Base-by-base conservation (phyloP, 2,888 invertebrate species). In the Diploptera punctata region DNA sequence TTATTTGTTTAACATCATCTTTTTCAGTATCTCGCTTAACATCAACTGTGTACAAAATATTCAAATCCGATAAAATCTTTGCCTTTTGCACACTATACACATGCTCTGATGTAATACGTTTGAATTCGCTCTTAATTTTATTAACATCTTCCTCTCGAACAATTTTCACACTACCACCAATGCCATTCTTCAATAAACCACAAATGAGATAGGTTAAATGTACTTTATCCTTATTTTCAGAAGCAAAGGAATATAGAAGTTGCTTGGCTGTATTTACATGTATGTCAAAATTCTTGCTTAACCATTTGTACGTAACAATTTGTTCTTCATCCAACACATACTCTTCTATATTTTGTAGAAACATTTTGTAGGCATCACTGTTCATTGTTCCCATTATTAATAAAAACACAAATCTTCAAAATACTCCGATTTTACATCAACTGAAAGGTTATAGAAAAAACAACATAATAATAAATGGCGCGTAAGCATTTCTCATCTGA, bases 201-300 rank as follows among this genome's bases (percentile, higher is more conserved):
- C 82, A 81, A 29, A 84, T 70, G 70, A 82, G 73, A 72, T 81
- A 80, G 9, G 82, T 81, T 5, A 81, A 81, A n/a, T 75, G 70
- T 2, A 82, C 76, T 9, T 76, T 75, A 10, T 79, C 74, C 18
- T 79, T 74, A 2, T 57, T 73, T n/a, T 77, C 76, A 10, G 80
- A 76, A 75, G 79, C 79, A 75, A 81, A 83, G 71, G 80, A 77
- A 77, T 80, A 79, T 18, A 84, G 76, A 62, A 83, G 80, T 80
- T 83, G 80, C 73, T 85, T 85, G 1, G 85, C 81, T 13, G 80
- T 47, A 74, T 85, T 85, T 2, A 84, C 83, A 73, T 85, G 84
- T 44, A 85, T 77, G 72, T 82, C 81, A 1, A 84, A 75, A 62
- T 81, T 80, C 71, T 82, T 82, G 73, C 84, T 84, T 31, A 85